Conservation (phyloP, 2,797 vertebrate genomes). For the Naso thynnoides region DNA sequence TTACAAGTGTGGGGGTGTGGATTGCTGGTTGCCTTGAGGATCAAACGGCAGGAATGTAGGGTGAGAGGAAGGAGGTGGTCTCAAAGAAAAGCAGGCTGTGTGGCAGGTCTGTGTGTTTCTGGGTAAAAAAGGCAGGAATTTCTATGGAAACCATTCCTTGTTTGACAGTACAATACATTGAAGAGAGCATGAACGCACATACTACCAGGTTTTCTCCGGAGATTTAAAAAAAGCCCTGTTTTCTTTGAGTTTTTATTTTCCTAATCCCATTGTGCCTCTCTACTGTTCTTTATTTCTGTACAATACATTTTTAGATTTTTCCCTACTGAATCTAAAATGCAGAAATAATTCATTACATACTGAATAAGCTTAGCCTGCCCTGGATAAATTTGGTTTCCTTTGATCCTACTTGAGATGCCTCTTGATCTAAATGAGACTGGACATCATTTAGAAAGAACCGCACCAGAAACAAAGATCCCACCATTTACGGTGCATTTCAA, state of each 20-base stretch:
- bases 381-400: slow-evolving; percentile 47
- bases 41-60: slow-evolving; percentile 51
- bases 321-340: slow-evolving; percentile 54
- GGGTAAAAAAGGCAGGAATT: slow-evolving; percentile 37
- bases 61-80: slow-evolving; percentile 45
- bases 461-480: slow-evolving; percentile 26
- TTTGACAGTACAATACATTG: slow-evolving; percentile 47
- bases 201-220: slow-evolving; percentile 35
- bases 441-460: slow-evolving; percentile 41
- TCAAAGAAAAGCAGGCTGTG: slow-evolving; percentile 52
- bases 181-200: slow-evolving; percentile 21
- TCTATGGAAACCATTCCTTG: slow-evolving; percentile 49
- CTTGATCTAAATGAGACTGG: slow-evolving; percentile 65
- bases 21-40: slow-evolving; percentile 59
- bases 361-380: slow-evolving; percentile 51
- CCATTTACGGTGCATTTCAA: slow-evolving; percentile 30
- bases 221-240: slow-evolving; percentile 15
- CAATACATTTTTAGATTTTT: slow-evolving; percentile 43
- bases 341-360: slow-evolving; percentile 67
- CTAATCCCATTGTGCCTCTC: slow-evolving; percentile 20
- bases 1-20: slow-evolving; percentile 51
- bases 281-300: slow-evolving; percentile 20
- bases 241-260: slow-evolving; percentile 30
- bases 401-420: slow-evolving; percentile 66
- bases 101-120: slow-evolving; percentile 36